Evolutionary conservation across 2,113 vertebrate genomes (phyloP), one percentile per base, ranked within the genome.

Genomic region (Lethenteron camtschaticum): DNA sequence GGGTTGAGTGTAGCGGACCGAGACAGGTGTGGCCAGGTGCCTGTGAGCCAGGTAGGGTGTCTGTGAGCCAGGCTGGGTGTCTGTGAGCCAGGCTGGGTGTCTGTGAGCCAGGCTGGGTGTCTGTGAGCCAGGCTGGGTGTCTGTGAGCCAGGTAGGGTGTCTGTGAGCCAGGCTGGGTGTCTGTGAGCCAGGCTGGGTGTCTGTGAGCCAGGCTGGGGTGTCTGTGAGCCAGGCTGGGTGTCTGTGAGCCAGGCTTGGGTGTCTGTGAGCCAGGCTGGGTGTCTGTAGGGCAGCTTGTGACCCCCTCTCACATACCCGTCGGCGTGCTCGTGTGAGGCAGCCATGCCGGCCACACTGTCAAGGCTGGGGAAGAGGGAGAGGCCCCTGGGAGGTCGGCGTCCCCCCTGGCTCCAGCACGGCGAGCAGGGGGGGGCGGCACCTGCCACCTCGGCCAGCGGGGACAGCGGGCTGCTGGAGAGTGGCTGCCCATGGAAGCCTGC

Each of bases 331-430:
- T 80, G 68, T 2, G 79, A 75, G 24, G 79, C 82, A 9, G 83
- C 77, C 58, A 85, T 75, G 73, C 79, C 79, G 12, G 79, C 77
- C 57, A 85, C 83, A 70, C 76, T 84, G 75, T 85, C 84, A 73
- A 85, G 71, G 41, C 79, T 82, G 58, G 84, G 84, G 75, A 85
- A 85, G 55, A 85, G 76, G 3, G 83, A 84, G 73, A 84, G 84
- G 76, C 70, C 81, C 82, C 82, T 73, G 82, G 82, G 56, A 78
- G 82, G 24, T 85, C 84, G 11, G 81, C 73, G 75, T 84, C 84
- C 80, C 84, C 77, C 84, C 83, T 4, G 84, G 79, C 69, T 84
- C 84, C 75, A 85, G 84, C 56, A 77, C 79, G 13, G 77, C 76
- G 5, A 78, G 73, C 4, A 80, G 75, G 77, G 81, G 83, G 83